Conservation (phyloP, 2,888 invertebrate genomes). For the Nineta flava region DNA sequence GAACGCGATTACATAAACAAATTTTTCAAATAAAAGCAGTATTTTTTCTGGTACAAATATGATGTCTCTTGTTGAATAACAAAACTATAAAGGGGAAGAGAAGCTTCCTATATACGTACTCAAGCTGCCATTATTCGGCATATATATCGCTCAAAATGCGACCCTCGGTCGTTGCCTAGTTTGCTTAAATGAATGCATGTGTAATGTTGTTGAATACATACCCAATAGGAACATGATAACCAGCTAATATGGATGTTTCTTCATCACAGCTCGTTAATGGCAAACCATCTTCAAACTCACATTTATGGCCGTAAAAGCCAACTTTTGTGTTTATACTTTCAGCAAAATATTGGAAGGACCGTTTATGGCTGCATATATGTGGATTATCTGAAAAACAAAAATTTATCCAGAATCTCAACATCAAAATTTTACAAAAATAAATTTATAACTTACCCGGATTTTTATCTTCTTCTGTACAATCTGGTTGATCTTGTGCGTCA, state of each 20-base stretch:
- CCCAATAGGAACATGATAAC: slow-evolving; percentile 87
- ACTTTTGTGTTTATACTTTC: not conserved
- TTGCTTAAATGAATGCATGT: too few relatives aligned
- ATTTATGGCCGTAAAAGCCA: not conserved
- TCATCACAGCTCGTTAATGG: slow-evolving; percentile 28
- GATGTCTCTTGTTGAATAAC: too few relatives aligned
- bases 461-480: not conserved
- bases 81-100: too few relatives aligned
- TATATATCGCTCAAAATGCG: too few relatives aligned
- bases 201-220: slow-evolving; percentile 44
- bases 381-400: not conserved
- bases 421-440: not conserved
- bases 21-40: too few relatives aligned
- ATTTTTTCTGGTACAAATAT: too few relatives aligned
- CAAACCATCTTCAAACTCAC: not conserved
- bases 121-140: too few relatives aligned
- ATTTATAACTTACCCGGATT: not conserved
- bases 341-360: not conserved
- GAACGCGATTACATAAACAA: too few relatives aligned
- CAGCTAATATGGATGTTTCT: slow-evolving; percentile 81
- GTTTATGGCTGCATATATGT: not conserved
- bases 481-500: slow-evolving; percentile 1
- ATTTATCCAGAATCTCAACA: not conserved
- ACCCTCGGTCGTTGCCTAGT: too few relatives aligned
- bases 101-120: too few relatives aligned